These are phyloP conservation scores for Otocyon megalotis DNA, from an alignment of 2,113 vertebrate genomes.

Conservation along the genomic window DNA sequence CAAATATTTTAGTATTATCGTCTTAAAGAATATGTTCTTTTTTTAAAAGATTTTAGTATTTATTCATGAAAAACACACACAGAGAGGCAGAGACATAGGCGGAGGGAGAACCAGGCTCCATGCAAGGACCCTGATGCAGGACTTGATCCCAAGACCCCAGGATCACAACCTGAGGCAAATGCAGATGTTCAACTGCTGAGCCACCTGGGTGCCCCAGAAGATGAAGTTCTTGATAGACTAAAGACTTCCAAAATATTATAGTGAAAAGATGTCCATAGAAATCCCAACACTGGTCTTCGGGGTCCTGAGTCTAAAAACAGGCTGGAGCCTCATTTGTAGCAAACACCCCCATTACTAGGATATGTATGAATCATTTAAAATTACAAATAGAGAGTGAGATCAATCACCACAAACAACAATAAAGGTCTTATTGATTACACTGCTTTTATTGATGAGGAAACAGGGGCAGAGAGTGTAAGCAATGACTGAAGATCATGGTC, in stretches of 20 bases:
- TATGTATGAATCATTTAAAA: conserved; percentile 17
- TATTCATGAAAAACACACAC: too few species aligned
- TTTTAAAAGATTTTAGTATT: too few species aligned
- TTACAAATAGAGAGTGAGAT: background rate
- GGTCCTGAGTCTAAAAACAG: background rate
- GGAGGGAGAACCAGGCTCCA: too few species aligned
- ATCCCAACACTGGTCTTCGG: background rate
- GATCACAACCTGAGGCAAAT: too few species aligned
- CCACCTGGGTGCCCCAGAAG: background rate
- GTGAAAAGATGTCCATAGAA: background rate
- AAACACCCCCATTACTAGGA: background rate
- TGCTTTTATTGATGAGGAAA: background rate
- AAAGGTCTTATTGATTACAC: background rate
- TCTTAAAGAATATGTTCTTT: background rate
- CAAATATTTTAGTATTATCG: background rate
- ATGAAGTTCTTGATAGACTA: background rate
- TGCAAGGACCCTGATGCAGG: too few species aligned
- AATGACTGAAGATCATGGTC: background rate
- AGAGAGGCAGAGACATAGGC: too few species aligned
- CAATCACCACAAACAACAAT: background rate
- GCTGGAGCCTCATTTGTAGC: background rate
- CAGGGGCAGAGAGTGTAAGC: background rate
- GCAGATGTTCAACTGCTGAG: too few species aligned
- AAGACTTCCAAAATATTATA: background rate
- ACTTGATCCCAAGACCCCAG: too few species aligned